These are phyloP conservation scores for Xanthorhoe spadicearia DNA, from an alignment of 2,888 invertebrate species.

Conservation along the genomic window DNA sequence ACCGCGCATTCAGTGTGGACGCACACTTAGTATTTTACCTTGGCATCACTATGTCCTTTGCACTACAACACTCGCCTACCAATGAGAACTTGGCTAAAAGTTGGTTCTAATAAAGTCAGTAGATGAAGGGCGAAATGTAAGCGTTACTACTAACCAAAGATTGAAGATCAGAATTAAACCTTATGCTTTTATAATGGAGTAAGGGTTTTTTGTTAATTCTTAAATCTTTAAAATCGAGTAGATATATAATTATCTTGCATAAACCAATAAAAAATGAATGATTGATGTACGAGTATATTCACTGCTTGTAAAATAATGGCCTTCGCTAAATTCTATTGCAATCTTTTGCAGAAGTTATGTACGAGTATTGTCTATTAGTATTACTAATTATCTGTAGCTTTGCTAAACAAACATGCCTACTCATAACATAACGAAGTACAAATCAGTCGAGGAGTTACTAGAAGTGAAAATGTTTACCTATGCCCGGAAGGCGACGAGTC, in stretches of 20 bases:
- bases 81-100: conserved; percentile 1
- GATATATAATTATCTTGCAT: no score
- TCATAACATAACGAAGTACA: not conserved
- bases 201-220: not conserved
- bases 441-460: not conserved
- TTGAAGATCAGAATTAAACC: no score
- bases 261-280: no score
- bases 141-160: not conserved
- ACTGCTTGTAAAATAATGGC: no score
- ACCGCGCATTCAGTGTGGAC: no score
- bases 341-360: not conserved
- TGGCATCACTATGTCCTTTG: not conserved
- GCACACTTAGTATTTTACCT: conserved; percentile 1
- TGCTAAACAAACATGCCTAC: not conserved
- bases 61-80: not conserved
- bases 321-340: no score
- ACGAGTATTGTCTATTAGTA: not conserved
- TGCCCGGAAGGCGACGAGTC: conserved; percentile 20
- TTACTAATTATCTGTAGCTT: not conserved
- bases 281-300: no score
- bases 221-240: no score
- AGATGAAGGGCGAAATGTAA: not conserved
- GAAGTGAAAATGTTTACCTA: conserved; percentile 20
- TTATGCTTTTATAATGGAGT: not conserved
- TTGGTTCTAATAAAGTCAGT: conserved; percentile 5